Base-by-base conservation (phyloP, 2,113 vertebrate species). In the Phalacrocorax pelagicus region DNA sequence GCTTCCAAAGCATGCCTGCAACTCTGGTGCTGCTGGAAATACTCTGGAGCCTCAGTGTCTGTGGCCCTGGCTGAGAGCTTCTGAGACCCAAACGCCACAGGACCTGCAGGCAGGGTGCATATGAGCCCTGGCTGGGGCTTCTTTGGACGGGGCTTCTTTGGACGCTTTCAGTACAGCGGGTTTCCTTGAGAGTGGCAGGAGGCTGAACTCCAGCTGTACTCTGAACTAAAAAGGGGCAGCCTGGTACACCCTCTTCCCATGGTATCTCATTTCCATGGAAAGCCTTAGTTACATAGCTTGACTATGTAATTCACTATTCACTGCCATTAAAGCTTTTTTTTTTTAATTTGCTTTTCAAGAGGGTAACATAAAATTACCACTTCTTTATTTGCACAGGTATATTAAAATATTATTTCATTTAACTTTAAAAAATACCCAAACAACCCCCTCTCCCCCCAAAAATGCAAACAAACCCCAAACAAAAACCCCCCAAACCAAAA, bases 21-120 rank as follows among this genome's bases (percentile, higher is more conserved):
- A 4, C 40, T 34, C n/a, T 21, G 9, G 15, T 46, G 15, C 32
- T 74, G 46, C 36, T 44, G 42, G 27, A 69, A 62, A 13, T 10
- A 44, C 21, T 44, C 30, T 5, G 29, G 20, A 47, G 46, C 75
- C 11, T 61, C 0, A 0, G 46, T 32, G 17, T 21, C 8, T 1
- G 0, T 18, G 22, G 67, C 24, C 29, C 38, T 67, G 90, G 24
- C 24, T 40, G 34, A n/a, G 54, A 74, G 38, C 23, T 61, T 11
- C 24, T n/a, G 3, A 40, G 52, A 8, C 29, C 38, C 17, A 61
- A 15, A 80, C 1, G 6, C 11, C 18, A 17, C 0, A 0, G 26
- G 36, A 69, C 29, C 40, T 55, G 22, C 1, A 0, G 18, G 69
- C 54, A 62, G 47, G 47, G 46, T 34, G 44, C 0, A 1, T 40